Evolutionary conservation across 2,113 vertebrate species (phyloP), one percentile per base, ranked within the genome.

Genomic region (Myrmophylax atrothorax): DNA sequence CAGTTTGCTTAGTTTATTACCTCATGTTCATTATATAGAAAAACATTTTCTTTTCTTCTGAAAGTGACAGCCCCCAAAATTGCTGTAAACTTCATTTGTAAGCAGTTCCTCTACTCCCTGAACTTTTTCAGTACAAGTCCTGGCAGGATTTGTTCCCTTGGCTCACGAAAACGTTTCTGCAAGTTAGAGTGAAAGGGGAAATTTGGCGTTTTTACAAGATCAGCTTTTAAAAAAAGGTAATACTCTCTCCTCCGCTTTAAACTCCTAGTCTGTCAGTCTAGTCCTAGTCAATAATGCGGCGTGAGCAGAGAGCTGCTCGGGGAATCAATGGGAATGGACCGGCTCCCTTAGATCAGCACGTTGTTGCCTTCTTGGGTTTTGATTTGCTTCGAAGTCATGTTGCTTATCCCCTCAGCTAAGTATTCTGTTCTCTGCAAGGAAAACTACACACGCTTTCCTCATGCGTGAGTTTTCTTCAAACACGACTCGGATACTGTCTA

Each of bases 1-100:
- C 63, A 26, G 91, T 90, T 94, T 85, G 74, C 81, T 86, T 70
- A 42, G 72, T 78, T 96, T 95, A 90, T 93, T 91, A 93, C 85
- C 73, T 94, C 79, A 74, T 52, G 76, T 90, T 91, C 87, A 84
- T 80, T 87, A 66, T 63, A 83, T 7, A 82, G 67, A 69, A 84
- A 92, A 91, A 33, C 11, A 35, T 87, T 88, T 90, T 92, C 16
- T 69, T 84, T 93, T 67, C 55, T 84, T 24, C 22, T 84, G 64
- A 44, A 92, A 93, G 47, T 62, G 81, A 58, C 89, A 88, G 50
- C 77, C 55, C 55, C 33, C 37, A 47, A 83, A 87, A 73, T 33
- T 69, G 31, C 37, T 28, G 16, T 10, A 52, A 79, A 50, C 9
- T 14, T 42, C 28, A 22, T 52, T 74, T 59, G 37, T 44, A 77